Conservation (phyloP, 2,888 invertebrate species). For the Alloplasta piceator region DNA sequence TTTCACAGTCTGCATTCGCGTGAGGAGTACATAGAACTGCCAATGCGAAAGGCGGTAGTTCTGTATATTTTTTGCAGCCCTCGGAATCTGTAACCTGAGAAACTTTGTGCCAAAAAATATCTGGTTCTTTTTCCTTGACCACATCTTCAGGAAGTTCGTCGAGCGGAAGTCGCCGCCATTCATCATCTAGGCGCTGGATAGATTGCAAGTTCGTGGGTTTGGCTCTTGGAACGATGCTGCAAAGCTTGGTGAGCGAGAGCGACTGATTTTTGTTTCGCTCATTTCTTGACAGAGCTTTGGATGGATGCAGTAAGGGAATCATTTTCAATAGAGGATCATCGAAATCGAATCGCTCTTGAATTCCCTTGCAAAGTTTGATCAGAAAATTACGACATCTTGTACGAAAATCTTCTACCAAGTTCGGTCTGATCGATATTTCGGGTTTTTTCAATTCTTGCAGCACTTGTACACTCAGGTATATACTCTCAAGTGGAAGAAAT, state of each 20-base stretch:
- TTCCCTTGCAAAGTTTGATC: constrained; percentile 9
- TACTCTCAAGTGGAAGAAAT: constrained; percentile 3
- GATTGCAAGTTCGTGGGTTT: constrained; percentile 3
- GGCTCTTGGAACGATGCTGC: background rate
- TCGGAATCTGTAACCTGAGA: constrained; percentile 11
- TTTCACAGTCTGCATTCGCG: constrained; percentile 56
- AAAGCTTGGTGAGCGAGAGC: constrained; percentile 14
- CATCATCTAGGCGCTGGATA: constrained; percentile 1
- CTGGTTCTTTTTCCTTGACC: constrained; percentile 16
- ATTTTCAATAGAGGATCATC: constrained; percentile 5
- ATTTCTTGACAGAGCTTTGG: background rate
- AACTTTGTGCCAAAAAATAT: constrained; percentile 19
- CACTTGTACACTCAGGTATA: constrained; percentile 15
- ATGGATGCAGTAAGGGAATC: constrained; percentile 23
- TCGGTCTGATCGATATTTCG: constrained; percentile 5
- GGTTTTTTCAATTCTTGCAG: constrained; percentile 26
- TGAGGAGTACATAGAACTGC: constrained; percentile 41
- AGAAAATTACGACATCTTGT: constrained; percentile 10
- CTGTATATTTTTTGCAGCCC: constrained; percentile 32
- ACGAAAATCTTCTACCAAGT: constrained; percentile 11
- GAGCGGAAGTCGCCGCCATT: constrained; percentile 12
- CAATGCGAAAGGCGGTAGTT: constrained; percentile 40
- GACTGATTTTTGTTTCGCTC: constrained; percentile 11
- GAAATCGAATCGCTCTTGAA: constrained; percentile 23
- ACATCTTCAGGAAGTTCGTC: constrained; percentile 10